Base-by-base conservation (phyloP, 2,113 vertebrate species). In the Toxotes chatareus region DNA sequence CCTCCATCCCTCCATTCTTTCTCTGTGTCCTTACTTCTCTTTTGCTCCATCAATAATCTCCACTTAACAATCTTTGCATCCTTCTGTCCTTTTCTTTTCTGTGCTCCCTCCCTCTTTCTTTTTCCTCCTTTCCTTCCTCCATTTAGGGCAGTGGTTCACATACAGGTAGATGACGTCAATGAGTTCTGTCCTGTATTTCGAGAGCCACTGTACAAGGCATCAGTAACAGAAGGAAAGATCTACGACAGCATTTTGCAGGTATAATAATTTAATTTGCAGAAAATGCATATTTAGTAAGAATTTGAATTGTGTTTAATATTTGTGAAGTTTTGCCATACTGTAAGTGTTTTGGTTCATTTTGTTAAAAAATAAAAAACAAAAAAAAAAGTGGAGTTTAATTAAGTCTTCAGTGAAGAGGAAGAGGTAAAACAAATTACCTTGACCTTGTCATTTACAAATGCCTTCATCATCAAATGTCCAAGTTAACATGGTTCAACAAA, bases 161-260 rank as follows among this genome's bases (percentile, higher is more conserved):
- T 99, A 88, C 98, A 99, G 92, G 97, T 99, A 59, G 98, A 99
- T 76, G 98, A 99, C 40, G 92, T 99, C 82, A 99, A 99, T 59
- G 98, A 99, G 91, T 99, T 99, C 86, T 92, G 96, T 36, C 98
- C 98, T 1, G 79, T 95, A 57, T 99, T 99, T 93, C 96, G 97
- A 67, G 97, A 99, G 93, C 95, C 95, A 0, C 61, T 94, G 38
- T 99, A 99, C 91, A 97, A 95, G 67, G 95, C 96, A 13, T 95
- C 96, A 0, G 96, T 99, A 80, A 98, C 96, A 0, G 98, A 99
- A 77, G 97, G 96, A 51, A 99, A 98, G 90, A 97, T 99, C 92
- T 99, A 99, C 0, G 98, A 99, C 93, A 99, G 96, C 88, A 96
- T 99, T 76, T 92, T 99, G 62, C 98, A 99, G 91, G 93, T 94